A percentile compares a stretch with the other conserved stretches of the same genome.
Evolutionary conservation across 2,113 vertebrate species (phyloP).

Genomic region (Okapia johnstoni): DNA sequence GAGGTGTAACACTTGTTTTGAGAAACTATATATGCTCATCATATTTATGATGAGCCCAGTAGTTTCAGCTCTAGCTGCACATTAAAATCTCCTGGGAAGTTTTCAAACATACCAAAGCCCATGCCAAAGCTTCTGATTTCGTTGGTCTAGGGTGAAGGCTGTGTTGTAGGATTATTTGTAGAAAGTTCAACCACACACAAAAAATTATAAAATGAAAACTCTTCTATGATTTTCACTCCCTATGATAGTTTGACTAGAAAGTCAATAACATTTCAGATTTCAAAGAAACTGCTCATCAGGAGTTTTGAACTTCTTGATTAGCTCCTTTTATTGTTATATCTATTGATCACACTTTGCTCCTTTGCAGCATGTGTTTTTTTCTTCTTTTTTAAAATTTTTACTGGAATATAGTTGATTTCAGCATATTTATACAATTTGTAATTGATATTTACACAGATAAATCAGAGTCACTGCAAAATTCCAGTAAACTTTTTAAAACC

Average conservation of each 20-base stretch:
- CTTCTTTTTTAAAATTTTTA: neutral
- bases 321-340: neutral
- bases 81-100: neutral
- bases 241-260: neutral
- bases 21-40: neutral
- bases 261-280: neutral
- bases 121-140: neutral
- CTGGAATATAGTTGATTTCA: neutral
- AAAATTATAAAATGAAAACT: neutral
- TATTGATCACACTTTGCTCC: neutral
- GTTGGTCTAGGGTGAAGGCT: neutral
- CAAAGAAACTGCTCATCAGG: neutral
- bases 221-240: neutral
- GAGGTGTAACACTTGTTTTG: neutral
- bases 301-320: neutral
- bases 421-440: neutral
- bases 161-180: neutral
- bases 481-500: neutral
- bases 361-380: neutral
- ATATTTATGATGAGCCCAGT: neutral
- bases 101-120: neutral
- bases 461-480: neutral
- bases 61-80: neutral
- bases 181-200: neutral
- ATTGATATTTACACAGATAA: neutral